These are phyloP conservation scores for Drosophila prostipennis DNA, from an alignment of 2,888 invertebrate genomes.

Conservation along the genomic window DNA sequence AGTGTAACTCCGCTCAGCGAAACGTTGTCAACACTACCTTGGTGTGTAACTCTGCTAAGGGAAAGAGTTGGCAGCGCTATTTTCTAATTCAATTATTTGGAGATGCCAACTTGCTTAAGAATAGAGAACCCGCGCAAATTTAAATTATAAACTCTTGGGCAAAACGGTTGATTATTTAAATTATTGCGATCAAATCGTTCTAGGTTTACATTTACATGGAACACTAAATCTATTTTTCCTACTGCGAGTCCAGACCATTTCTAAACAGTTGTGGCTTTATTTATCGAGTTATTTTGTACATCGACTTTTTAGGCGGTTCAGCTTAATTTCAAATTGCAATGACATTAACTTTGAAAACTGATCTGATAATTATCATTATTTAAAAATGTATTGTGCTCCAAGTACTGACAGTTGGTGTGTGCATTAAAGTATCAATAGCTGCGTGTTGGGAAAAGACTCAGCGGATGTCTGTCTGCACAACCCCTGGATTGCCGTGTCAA, in stretches of 20 bases:
- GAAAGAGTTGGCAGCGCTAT: neutral
- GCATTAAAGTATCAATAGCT: slow-evolving; percentile 3
- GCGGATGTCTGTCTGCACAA: neutral
- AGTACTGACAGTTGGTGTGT: neutral
- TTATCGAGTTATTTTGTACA: too few relatives aligned
- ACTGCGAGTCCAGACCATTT: too few relatives aligned
- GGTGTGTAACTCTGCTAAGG: neutral
- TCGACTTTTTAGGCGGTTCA: too few relatives aligned
- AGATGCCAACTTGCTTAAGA: neutral
- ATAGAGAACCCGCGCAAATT: neutral
- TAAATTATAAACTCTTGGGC: neutral
- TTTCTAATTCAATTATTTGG: too few relatives aligned
- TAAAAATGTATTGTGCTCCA: neutral
- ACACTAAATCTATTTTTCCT: too few relatives aligned
- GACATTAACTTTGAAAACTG: neutral
- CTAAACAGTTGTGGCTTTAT: too few relatives aligned
- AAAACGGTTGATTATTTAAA: too few relatives aligned
- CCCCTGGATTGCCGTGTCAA: slow-evolving; percentile 35
- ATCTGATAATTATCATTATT: neutral
- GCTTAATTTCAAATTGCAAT: too few relatives aligned
- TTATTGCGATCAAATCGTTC: too few relatives aligned
- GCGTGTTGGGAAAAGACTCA: neutral
- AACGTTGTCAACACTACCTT: neutral
- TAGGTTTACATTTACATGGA: too few relatives aligned
- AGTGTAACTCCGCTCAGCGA: neutral